phyloP scores from a whole-genome alignment of 2,888 invertebrate species.

The Sarcophaga rosellei region DNA sequence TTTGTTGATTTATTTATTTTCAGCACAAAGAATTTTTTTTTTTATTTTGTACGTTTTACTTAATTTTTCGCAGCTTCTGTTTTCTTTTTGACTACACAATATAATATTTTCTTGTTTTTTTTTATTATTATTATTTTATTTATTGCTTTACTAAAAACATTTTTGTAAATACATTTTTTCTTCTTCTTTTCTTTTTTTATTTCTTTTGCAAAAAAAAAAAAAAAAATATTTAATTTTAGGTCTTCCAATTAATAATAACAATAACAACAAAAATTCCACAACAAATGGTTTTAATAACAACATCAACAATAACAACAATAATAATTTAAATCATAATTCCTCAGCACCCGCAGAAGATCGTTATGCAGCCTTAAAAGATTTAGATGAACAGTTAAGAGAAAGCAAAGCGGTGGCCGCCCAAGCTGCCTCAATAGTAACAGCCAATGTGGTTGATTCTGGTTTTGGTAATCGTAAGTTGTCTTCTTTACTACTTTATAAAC shows the following conservation, averaged over 20 bases:
- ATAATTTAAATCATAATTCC: slow-evolving; percentile 70
- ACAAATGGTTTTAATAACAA: slow-evolving; percentile 67
- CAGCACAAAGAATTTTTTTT: not conserved
- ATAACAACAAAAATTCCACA: slow-evolving; percentile 68
- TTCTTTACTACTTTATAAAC: slow-evolving; percentile 7
- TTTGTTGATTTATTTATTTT: slow-evolving; percentile 6
- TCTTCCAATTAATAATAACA: slow-evolving; percentile 75
- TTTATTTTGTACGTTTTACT: slow-evolving; percentile 29
- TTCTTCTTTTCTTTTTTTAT: slow-evolving; percentile 27
- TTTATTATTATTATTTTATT: slow-evolving; percentile 37
- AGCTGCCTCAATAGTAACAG: slow-evolving; percentile 72
- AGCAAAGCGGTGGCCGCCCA: slow-evolving; percentile 78
- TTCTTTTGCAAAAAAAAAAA: slow-evolving; percentile 29
- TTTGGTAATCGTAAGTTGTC: slow-evolving; percentile 73
- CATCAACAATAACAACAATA: slow-evolving; percentile 59
- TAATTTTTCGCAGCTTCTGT: slow-evolving; percentile 49
- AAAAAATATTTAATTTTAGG: slow-evolving; percentile 71
- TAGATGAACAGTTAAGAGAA: slow-evolving; percentile 88
- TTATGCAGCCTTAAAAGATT: slow-evolving; percentile 97
- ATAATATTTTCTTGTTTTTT: slow-evolving; percentile 37
- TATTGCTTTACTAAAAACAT: slow-evolving; percentile 22
- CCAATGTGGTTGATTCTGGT: slow-evolving; percentile 71
- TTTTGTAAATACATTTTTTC: not conserved
- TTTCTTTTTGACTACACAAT: slow-evolving; percentile 14
- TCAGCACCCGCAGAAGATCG: slow-evolving; percentile 87